phyloP scores from a whole-genome alignment of 2,113 vertebrate genomes.

The Nyctibius bracteatus region DNA sequence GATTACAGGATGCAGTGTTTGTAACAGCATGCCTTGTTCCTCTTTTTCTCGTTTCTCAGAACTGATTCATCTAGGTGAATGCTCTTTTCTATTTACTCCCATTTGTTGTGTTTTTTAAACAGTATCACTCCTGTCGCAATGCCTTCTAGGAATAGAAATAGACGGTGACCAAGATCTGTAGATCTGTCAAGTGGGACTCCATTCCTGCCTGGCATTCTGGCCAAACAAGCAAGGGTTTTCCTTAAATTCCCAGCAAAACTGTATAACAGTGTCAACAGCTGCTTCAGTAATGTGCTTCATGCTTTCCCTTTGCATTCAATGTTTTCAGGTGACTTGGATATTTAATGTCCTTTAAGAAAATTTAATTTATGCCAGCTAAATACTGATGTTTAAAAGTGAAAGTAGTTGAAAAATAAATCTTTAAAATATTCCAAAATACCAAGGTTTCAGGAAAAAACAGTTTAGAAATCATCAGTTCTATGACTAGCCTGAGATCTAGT shows the following conservation, averaged over 20 bases:
- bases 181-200: not conserved
- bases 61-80: not conserved
- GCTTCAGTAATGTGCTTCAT: not conserved
- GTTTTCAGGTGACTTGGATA: not conserved
- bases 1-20: not conserved
- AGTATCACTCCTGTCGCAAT: not conserved
- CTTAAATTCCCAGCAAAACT: not conserved
- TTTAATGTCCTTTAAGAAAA: conserved; percentile 27
- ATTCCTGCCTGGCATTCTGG: not conserved
- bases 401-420: not conserved
- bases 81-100: not conserved
- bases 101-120: not conserved
- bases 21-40: not conserved
- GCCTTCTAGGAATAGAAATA: not conserved
- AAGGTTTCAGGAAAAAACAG: not conserved
- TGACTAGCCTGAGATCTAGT: not conserved
- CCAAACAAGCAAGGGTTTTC: not conserved
- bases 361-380: not conserved
- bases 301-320: not conserved
- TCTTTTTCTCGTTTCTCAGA: not conserved
- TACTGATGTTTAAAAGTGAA: not conserved
- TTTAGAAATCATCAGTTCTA: not conserved
- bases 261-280: not conserved
- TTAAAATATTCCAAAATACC: not conserved
- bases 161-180: not conserved